Conservation (phyloP, 1,140 invertebrate genomes). For the Calosoma granatense region DNA sequence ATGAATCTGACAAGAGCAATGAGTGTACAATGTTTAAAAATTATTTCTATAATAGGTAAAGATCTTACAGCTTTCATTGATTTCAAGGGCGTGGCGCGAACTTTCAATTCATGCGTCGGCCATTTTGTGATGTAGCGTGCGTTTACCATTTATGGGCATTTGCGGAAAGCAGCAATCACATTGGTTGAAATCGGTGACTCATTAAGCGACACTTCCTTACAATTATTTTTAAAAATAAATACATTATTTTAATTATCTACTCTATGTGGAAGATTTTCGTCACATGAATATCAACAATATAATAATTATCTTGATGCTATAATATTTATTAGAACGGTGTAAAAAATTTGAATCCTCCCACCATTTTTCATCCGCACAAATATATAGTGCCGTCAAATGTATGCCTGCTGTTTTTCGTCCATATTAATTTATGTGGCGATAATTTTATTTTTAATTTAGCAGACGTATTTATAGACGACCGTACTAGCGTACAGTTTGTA, state of each 20-base stretch:
- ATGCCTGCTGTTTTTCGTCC: too few species aligned
- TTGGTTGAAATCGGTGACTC: conserved; percentile 29
- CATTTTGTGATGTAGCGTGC: conserved; percentile 29
- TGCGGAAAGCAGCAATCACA: conserved; percentile 29
- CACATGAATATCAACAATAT: background rate
- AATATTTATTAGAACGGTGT: background rate
- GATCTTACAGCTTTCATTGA: conserved; percentile 4
- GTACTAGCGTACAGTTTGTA: too few species aligned
- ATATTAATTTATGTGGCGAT: too few species aligned
- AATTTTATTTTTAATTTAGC: too few species aligned
- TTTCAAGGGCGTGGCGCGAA: conserved; percentile 27
- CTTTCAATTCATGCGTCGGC: conserved; percentile 25
- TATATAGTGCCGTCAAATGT: too few species aligned
- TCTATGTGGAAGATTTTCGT: background rate
- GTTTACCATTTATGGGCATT: conserved; percentile 36
- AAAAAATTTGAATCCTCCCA: background rate
- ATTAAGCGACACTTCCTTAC: conserved; percentile 5
- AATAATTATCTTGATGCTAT: background rate
- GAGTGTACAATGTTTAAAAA: too few species aligned
- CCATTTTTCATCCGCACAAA: background rate
- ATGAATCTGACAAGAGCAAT: too few species aligned
- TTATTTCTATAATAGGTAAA: conserved; percentile 1
- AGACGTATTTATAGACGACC: too few species aligned
- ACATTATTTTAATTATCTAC: background rate
- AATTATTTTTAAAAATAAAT: conserved; percentile 6